These are phyloP conservation scores for Ferrisia virgata DNA, from an alignment of 2,888 invertebrate genomes.

Conservation along the genomic window DNA sequence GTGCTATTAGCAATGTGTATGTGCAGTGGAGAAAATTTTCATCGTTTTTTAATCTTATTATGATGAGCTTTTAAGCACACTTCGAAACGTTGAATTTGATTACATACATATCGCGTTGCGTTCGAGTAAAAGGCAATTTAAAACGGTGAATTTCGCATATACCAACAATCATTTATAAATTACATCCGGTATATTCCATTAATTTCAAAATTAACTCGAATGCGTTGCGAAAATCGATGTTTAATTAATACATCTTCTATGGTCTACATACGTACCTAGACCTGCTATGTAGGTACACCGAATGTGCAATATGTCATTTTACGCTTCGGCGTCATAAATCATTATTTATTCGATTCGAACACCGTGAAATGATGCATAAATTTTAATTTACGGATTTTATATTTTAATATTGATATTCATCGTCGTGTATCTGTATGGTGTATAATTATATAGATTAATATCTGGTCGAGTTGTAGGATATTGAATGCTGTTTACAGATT, in stretches of 20 bases:
- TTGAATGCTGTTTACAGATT: too few species aligned
- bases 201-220: background rate
- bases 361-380: background rate
- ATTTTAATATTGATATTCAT: background rate
- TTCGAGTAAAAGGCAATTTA: background rate
- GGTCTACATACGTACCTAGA: background rate
- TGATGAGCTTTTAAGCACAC: background rate
- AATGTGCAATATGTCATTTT: background rate
- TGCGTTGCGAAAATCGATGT: background rate
- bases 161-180: background rate
- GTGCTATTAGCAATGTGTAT: too few species aligned
- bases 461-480: too few species aligned
- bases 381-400: background rate
- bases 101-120: background rate
- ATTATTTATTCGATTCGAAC: background rate
- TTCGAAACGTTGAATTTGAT: background rate
- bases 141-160: background rate
- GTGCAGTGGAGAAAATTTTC: background rate
- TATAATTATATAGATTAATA: too few species aligned
- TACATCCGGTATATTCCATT: constrained; percentile 5
- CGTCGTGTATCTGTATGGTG: background rate
- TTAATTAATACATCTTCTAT: background rate
- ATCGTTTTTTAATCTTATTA: background rate
- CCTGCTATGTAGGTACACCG: background rate
- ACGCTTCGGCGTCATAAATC: background rate